Evolutionary conservation across 2,888 invertebrate genomes (phyloP).

Genomic region (Bimastos eiseni): DNA sequence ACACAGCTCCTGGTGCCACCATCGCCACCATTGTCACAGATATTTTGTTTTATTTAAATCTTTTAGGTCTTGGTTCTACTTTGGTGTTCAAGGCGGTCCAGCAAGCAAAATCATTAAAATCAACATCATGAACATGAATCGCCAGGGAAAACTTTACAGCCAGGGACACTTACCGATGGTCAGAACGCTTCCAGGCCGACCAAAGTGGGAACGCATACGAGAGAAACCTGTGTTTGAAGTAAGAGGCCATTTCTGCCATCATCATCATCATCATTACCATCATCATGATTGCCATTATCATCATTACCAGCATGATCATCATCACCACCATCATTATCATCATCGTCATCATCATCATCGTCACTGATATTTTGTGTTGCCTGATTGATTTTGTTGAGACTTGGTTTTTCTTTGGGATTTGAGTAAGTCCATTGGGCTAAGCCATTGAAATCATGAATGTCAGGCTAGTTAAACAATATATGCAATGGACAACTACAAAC

Average conservation of each 20-base stretch:
- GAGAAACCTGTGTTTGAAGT: constrained; percentile 79
- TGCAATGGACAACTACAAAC: background rate
- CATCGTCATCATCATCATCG: too few relatives aligned
- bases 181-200: constrained; percentile 72
- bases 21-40: background rate
- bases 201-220: constrained; percentile 81
- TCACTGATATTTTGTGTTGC: background rate
- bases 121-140: constrained; percentile 84
- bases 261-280: too few relatives aligned
- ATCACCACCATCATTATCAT: too few relatives aligned
- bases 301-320: too few relatives aligned
- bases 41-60: background rate
- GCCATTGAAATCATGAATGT: constrained; percentile 71
- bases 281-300: too few relatives aligned
- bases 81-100: constrained; percentile 73
- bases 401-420: constrained; percentile 88
- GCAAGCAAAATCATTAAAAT: constrained; percentile 70
- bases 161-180: constrained; percentile 70
- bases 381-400: constrained; percentile 66
- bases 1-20: too few relatives aligned
- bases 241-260: constrained; percentile 44
- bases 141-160: constrained; percentile 84
- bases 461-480: too few relatives aligned
- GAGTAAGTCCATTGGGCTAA: constrained; percentile 64
- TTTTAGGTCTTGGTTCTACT: constrained; percentile 84